phyloP scores from a whole-genome alignment of 35 echinoderm and acorn worm species.

The Lytechinus variegatus region DNA sequence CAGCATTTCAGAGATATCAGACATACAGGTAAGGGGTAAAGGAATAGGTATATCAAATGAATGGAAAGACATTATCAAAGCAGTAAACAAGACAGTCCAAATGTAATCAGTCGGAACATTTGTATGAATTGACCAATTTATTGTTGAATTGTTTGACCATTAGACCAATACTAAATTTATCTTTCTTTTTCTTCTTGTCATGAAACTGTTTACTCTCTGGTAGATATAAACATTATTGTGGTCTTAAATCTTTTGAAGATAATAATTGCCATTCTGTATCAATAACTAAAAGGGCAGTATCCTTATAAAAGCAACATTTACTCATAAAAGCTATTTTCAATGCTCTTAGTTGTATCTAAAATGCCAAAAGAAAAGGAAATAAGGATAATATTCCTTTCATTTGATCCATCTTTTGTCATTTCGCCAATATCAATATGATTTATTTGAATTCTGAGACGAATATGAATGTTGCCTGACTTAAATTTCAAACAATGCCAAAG shows the following conservation, averaged over 20 bases:
- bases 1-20: neutral
- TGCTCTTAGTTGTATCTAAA: neutral
- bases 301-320: neutral
- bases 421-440: neutral
- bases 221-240: neutral
- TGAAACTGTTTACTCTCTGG: neutral
- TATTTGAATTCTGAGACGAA: neutral
- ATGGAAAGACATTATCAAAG: neutral
- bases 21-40: neutral
- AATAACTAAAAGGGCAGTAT: neutral
- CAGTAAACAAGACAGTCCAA: neutral
- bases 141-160: neutral
- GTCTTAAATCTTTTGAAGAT: neutral
- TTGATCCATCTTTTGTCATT: neutral
- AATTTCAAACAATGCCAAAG: neutral
- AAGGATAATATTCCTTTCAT: neutral
- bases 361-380: neutral
- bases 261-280: neutral
- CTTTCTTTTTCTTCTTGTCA: neutral
- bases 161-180: neutral
- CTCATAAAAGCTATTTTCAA: neutral
- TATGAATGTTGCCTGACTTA: neutral
- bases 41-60: neutral
- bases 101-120: neutral
- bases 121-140: neutral